phyloP scores from a whole-genome alignment of 2,113 vertebrate species.

The Sterna hirundo region DNA sequence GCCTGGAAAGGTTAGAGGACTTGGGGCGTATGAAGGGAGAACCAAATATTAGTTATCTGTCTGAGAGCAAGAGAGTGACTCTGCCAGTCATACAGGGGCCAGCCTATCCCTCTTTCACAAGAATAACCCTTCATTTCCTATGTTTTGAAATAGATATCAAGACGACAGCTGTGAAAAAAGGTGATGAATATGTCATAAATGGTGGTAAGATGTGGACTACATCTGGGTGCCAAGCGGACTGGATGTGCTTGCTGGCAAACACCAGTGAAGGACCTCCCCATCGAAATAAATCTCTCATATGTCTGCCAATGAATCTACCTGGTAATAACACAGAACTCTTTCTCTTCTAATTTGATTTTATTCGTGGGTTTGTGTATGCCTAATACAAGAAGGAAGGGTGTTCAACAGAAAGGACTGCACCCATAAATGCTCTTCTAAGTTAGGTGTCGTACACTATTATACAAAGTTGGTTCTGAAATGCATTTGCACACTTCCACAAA shows the following conservation, averaged over 20 bases:
- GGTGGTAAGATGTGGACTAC: slow-evolving; percentile 87
- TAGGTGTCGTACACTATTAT: not conserved
- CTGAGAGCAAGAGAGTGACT: not conserved
- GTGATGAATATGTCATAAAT: slow-evolving; percentile 79
- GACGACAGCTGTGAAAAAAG: slow-evolving; percentile 80
- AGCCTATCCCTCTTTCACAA: not conserved
- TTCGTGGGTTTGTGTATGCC: not conserved
- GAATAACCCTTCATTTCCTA: not conserved
- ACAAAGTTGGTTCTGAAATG: not conserved
- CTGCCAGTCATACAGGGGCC: not conserved
- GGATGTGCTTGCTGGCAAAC: slow-evolving; percentile 85
- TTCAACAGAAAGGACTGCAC: not conserved
- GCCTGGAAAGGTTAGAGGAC: not conserved
- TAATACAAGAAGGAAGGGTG: not conserved
- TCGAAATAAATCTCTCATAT: slow-evolving; percentile 85
- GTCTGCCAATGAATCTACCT: slow-evolving; percentile 81
- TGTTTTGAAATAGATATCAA: slow-evolving; percentile 75
- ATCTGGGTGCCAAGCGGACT: slow-evolving; percentile 78
- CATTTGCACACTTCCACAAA: not conserved
- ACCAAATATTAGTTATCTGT: not conserved
- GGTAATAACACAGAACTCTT: slow-evolving; percentile 58
- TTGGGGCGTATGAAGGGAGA: not conserved
- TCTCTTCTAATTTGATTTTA: not conserved
- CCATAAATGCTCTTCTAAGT: not conserved
- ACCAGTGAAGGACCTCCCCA: slow-evolving; percentile 76